Conservation (phyloP, 2,113 vertebrate species). For the Nymphicus hollandicus region DNA sequence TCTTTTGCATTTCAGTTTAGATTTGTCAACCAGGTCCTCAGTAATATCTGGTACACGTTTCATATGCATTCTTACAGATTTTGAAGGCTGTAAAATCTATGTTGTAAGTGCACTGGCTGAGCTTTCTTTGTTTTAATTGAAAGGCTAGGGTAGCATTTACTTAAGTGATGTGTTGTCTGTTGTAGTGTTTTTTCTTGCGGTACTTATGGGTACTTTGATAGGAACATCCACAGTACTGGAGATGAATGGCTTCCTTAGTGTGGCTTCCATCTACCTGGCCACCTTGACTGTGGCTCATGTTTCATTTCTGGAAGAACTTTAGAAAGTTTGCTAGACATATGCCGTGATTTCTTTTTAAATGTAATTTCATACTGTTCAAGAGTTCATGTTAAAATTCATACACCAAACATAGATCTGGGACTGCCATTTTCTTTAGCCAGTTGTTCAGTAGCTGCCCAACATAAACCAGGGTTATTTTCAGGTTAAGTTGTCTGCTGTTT, state of each 20-base stretch:
- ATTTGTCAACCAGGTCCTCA: background rate
- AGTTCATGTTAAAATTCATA: background rate
- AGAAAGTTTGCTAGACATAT: background rate
- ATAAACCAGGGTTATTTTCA: background rate
- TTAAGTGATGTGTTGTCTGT: background rate
- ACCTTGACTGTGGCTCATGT: background rate
- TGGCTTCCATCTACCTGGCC: background rate
- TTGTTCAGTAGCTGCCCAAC: background rate
- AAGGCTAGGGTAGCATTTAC: background rate
- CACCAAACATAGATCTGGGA: background rate
- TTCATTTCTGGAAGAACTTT: background rate
- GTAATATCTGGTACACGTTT: background rate
- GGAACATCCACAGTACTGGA: background rate
- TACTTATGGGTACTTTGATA: background rate
- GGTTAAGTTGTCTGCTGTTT: background rate
- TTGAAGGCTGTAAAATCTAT: background rate
- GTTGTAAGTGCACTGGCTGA: background rate
- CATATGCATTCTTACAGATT: background rate
- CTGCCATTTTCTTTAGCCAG: background rate
- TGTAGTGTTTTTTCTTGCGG: background rate
- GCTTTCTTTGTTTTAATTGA: background rate
- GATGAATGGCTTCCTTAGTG: background rate
- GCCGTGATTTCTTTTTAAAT: background rate
- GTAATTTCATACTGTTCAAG: background rate
- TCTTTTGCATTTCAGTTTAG: background rate